Conservation (phyloP, 2,888 invertebrate genomes). For the Barypeithes pellucidus region DNA sequence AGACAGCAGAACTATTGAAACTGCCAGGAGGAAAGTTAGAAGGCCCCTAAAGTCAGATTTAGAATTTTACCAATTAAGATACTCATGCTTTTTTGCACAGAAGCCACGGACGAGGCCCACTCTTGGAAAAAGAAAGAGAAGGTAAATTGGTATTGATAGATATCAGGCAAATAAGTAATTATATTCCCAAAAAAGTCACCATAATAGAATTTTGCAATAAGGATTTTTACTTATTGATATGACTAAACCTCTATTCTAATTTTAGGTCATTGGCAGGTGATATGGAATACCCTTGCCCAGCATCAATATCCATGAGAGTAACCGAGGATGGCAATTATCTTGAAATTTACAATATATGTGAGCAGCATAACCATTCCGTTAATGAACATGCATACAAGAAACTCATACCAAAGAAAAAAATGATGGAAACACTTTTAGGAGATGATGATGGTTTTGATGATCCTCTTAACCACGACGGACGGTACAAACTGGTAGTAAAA, state of each 20-base stretch:
- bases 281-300: slow-evolving; percentile 38
- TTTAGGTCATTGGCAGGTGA: slow-evolving; percentile 35
- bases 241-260: neutral
- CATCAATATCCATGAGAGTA: slow-evolving; percentile 29
- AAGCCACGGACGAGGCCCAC: slow-evolving; percentile 29
- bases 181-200: neutral
- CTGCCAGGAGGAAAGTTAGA: slow-evolving; percentile 40
- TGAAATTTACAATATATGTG: slow-evolving; percentile 30
- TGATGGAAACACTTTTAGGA: slow-evolving; percentile 4
- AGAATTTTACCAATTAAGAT: slow-evolving; percentile 46
- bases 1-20: slow-evolving; percentile 45
- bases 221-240: neutral
- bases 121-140: slow-evolving; percentile 44
- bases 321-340: slow-evolving; percentile 40
- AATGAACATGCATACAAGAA: slow-evolving; percentile 38
- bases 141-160: slow-evolving; percentile 19
- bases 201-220: neutral
- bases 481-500: slow-evolving; percentile 36
- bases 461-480: neutral
- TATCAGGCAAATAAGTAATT: neutral
- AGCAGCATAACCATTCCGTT: slow-evolving; percentile 46
- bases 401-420: slow-evolving; percentile 41
- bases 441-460: slow-evolving; percentile 12
- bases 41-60: slow-evolving; percentile 35
- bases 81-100: slow-evolving; percentile 48